These are phyloP conservation scores for Stenchaetothrips biformis DNA, from an alignment of 2,888 invertebrate species.

Conservation along the genomic window DNA sequence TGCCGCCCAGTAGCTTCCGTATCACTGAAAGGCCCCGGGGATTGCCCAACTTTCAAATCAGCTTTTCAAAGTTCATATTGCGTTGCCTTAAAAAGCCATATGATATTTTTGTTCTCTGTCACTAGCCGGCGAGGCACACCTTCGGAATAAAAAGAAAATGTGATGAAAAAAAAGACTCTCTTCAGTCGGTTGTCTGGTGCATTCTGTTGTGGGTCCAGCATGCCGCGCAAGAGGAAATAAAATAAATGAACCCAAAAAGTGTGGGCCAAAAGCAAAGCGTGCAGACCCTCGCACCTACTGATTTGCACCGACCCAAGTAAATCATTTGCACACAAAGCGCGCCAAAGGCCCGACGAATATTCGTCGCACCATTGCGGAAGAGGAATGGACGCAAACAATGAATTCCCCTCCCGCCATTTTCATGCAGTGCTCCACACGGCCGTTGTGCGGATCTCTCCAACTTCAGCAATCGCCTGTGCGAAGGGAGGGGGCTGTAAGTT, in stretches of 20 bases:
- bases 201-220: too few relatives aligned
- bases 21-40: neutral
- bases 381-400: conserved; percentile 20
- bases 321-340: conserved; percentile 15
- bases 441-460: neutral
- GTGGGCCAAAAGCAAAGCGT: neutral
- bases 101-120: too few relatives aligned
- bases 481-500: too few relatives aligned
- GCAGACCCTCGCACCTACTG: neutral
- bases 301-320: conserved; percentile 10
- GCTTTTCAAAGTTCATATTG: too few relatives aligned
- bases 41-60: too few relatives aligned
- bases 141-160: too few relatives aligned
- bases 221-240: too few relatives aligned
- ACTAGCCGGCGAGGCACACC: too few relatives aligned
- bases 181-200: too few relatives aligned
- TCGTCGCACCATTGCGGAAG: conserved; percentile 6
- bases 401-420: neutral
- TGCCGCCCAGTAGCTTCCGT: too few relatives aligned
- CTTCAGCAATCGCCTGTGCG: neutral
- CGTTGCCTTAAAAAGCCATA: too few relatives aligned
- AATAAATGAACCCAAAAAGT: neutral
- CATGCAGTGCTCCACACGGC: neutral
- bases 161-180: too few relatives aligned
- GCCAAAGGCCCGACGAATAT: neutral